phyloP scores from a whole-genome alignment of 1,140 invertebrate species.

The Anoplolepis gracilipes region DNA sequence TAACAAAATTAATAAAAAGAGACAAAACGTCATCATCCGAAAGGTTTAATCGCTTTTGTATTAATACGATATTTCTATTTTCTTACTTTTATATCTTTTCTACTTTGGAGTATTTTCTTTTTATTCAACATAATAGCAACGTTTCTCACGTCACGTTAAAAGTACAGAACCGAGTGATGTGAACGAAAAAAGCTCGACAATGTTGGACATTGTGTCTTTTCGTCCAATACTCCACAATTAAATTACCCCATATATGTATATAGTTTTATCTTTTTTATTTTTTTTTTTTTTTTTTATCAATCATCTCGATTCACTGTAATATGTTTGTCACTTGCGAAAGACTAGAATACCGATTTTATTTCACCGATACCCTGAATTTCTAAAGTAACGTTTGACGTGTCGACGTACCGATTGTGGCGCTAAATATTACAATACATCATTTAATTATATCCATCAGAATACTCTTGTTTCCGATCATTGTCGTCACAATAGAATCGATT shows the following conservation, averaged over 20 bases:
- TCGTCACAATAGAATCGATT: conserved; percentile 22
- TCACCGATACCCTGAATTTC: neutral
- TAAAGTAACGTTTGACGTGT: neutral
- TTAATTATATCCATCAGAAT: neutral
- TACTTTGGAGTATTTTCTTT: neutral
- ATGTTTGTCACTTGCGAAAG: neutral
- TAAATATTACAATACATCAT: conserved; percentile 8
- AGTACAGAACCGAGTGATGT: neutral
- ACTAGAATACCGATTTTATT: neutral
- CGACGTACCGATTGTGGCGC: neutral
- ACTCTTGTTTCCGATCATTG: conserved; percentile 5
- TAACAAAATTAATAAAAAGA: neutral
- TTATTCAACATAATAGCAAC: neutral
- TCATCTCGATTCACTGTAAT: neutral
- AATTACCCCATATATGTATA: neutral
- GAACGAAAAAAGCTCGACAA: neutral
- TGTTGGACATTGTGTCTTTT: neutral
- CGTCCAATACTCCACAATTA: neutral
- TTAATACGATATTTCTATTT: neutral
- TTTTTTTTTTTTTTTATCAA: neutral
- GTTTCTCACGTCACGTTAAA: neutral
- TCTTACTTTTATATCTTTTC: neutral
- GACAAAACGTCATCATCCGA: neutral
- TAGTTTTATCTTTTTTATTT: neutral
- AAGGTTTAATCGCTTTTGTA: neutral